Evolutionary conservation across 1,140 invertebrate species (phyloP).

Genomic region (Drosophila kurseongensis): DNA sequence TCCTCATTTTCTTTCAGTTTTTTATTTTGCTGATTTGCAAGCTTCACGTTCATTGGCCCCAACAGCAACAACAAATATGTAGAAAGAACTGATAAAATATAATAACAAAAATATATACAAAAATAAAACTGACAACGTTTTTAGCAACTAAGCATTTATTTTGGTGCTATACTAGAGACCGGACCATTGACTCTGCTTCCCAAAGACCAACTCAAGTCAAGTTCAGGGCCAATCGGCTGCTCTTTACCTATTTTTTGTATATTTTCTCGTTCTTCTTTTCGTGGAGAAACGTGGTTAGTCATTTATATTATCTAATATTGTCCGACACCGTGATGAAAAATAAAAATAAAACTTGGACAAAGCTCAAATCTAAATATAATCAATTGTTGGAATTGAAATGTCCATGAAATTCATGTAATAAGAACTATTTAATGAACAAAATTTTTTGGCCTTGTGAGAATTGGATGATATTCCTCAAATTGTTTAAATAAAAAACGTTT

Average conservation of each 20-base stretch:
- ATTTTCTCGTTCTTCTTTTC: slow-evolving; percentile 13
- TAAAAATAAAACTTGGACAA: slow-evolving; percentile 27
- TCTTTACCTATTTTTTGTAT: slow-evolving; percentile 18
- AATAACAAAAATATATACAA: slow-evolving; percentile 28
- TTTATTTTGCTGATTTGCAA: slow-evolving; percentile 70
- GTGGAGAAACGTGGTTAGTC: slow-evolving; percentile 8
- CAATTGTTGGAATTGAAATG: slow-evolving; percentile 34
- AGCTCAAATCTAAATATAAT: slow-evolving; percentile 47
- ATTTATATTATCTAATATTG: slow-evolving; percentile 35
- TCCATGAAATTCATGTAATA: neutral
- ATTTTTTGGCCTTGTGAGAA: neutral
- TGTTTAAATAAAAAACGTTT: neutral
- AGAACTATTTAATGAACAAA: neutral
- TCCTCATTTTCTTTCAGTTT: slow-evolving; percentile 28
- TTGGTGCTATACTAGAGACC: slow-evolving; percentile 41
- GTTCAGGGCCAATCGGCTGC: slow-evolving; percentile 67
- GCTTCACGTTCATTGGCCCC: slow-evolving; percentile 75
- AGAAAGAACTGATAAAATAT: slow-evolving; percentile 61
- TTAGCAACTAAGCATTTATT: slow-evolving; percentile 69
- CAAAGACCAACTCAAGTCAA: slow-evolving; percentile 64
- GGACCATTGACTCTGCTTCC: slow-evolving; percentile 67
- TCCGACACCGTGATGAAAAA: slow-evolving; percentile 31
- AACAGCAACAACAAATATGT: slow-evolving; percentile 38
- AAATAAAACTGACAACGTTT: slow-evolving; percentile 50
- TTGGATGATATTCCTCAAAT: no score